Base-by-base conservation (phyloP, 2,113 vertebrate genomes). In the Neogale vison region DNA sequence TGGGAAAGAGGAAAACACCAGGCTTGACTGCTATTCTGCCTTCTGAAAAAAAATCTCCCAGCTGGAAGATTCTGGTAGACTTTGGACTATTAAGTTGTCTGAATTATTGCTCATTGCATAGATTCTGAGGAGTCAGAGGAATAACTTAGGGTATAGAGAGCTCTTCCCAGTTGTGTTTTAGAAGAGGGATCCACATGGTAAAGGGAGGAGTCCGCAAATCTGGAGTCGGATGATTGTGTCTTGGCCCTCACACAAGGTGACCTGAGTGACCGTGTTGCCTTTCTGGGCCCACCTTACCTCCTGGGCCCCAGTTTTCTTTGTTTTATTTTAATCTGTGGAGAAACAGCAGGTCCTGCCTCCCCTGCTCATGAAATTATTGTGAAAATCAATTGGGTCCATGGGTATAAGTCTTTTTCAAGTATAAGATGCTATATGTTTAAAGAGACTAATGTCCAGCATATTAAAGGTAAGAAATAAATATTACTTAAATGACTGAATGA, bases 401-500 rank as follows among this genome's bases (percentile, higher is more conserved):
- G 34, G 5, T 31, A 0, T 34, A 80, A 31, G 23, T 83, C 31
- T 69, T 85, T 79, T 94, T 69, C 39, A 39, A 67, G 74, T 29
- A 9, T 42, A 57, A 80, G 36, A 13, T 87, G 34, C 63, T 42
- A 0, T 77, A 45, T 59, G 8, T 65, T 71, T 79, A 42, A 88
- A 86, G 31, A 95, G 12, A 82, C 17, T 24, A 50, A 17, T 87
- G n/a, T 57, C 24, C 81, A 80, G 26, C 3, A 50, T 42, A 76
- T 67, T 82, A 86, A 65, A 88, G 31, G 1, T 26, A 94, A 90
- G 88, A 88, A 74, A 50, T 63, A 88, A 20, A n/a, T 79, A 67
- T 36, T 94, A 95, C 7, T 91, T 72, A 90, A 96, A 61, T 93
- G 17, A 88, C 59, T 91, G 52, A 96, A 85, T 82, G 61, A 29